Evolutionary conservation across 2,888 invertebrate species (phyloP).

Genomic region (Noctua janthe): DNA sequence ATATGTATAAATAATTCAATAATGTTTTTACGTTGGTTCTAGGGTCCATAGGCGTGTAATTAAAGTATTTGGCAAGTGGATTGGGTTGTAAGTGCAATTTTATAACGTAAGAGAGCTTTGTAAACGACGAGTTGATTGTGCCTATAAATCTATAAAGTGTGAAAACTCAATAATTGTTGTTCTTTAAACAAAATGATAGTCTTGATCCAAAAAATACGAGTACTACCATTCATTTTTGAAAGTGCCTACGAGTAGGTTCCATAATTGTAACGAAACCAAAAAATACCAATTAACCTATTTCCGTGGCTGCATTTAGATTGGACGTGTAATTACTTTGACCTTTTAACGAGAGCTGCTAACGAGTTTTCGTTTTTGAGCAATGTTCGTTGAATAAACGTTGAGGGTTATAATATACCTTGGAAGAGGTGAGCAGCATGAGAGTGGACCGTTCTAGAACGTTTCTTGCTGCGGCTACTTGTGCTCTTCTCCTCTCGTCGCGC

Average conservation of each 20-base stretch:
- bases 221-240: not conserved
- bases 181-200: not conserved
- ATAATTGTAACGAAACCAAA: conserved; percentile 4
- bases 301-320: conserved; percentile 27
- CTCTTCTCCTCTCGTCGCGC: conserved; percentile 97
- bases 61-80: conserved; percentile 18
- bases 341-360: conserved; percentile 46
- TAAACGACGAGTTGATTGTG: not conserved
- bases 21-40: conserved; percentile 26
- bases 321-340: conserved; percentile 21
- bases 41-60: not conserved
- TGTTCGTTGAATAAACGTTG: conserved; percentile 19
- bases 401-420: conserved; percentile 91
- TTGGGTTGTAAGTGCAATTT: not conserved
- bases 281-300: conserved; percentile 33
- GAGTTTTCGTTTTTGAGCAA: conserved; percentile 45
- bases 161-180: not conserved
- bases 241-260: not conserved
- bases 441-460: conserved; percentile 98
- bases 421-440: conserved; percentile 98
- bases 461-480: conserved; percentile 99
- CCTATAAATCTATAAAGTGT: not conserved
- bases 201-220: no score
- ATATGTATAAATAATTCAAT: conserved; percentile 23
- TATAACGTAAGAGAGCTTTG: not conserved